Conservation (phyloP, 2,113 vertebrate species). For the Anarhynchus alexandrinus region DNA sequence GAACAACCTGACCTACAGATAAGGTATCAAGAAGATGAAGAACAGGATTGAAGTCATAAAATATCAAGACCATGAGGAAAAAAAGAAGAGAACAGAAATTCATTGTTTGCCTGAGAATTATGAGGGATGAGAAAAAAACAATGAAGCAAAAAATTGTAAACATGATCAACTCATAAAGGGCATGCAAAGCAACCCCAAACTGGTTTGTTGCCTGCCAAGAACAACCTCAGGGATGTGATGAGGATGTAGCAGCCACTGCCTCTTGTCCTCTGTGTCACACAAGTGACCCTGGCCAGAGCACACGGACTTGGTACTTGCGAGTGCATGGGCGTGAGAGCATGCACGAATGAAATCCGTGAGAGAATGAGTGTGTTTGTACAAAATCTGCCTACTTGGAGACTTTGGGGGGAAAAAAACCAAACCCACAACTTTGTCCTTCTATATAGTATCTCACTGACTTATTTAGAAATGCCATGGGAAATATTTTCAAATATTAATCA, state of each 20-base stretch:
- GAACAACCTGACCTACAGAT: background rate
- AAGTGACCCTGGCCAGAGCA: background rate
- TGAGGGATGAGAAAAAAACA: background rate
- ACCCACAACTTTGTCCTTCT: background rate
- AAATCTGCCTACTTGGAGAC: background rate
- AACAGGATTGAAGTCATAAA: background rate
- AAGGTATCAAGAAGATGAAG: background rate
- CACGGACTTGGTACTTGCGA: rapidly evolving
- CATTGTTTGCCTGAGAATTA: background rate
- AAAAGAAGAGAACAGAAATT: background rate
- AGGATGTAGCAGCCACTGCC: background rate
- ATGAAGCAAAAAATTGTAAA: background rate
- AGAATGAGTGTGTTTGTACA: background rate
- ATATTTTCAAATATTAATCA: background rate
- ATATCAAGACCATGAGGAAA: background rate
- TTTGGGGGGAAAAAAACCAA: background rate
- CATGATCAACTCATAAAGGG: background rate
- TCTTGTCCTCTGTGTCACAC: background rate
- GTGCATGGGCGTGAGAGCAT: background rate
- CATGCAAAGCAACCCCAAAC: background rate
- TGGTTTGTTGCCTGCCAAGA: background rate
- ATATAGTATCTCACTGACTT: background rate
- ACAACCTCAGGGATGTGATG: background rate
- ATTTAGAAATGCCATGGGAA: background rate
- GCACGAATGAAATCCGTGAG: background rate